Base-by-base conservation (phyloP, 2,113 vertebrate species). In the Falcunculus frontatus region DNA sequence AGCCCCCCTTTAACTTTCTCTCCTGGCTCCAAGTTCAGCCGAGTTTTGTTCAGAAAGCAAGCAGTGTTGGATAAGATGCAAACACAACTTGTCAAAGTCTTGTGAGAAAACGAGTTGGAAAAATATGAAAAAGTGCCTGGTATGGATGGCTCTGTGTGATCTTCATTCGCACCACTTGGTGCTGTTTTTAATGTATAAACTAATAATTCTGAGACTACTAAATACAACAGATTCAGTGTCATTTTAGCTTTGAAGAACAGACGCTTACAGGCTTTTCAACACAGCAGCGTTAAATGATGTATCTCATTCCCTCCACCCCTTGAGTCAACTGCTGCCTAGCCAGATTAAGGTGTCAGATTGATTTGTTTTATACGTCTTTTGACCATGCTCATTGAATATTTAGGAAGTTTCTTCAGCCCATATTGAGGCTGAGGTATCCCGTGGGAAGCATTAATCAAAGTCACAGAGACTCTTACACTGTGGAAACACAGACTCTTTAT, bases 331-430 rank as follows among this genome's bases (percentile, higher is more conserved):
- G 98, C 98, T 99, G 98, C 98, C 98, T 98, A 96, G 98, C 98
- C 98, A 98, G 98, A 99, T 99, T 99, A 99, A 99, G 99, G 98
- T 99, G 98, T 98, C 98, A 98, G 98, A 98, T 98, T 98, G 98
- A 99, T 99, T 98, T 99, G 98, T 98, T 99, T 98, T 98, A 98
- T 98, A 98, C 98, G 97, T 98, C 98, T 98, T 99, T 99, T 99
- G 98, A 99, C 98, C 98, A 98, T 97, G 97, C 98, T 99, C 98
- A 98, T 98, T 98, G 98, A 98, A 98, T 98, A 98, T 98, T 98
- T 98, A 99, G 98, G 98, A 98, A 98, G 98, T 98, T 98, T 99
- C 98, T 98, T 98, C 98, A 98, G 98, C 98, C 97, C 98, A 98
- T 98, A 98, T 98, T 98, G 97, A 98, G 98, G 98, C 98, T 98